Conservation (phyloP, 2,113 vertebrate genomes). For the Felis catus region F.catus_Fca126_mat1.0 CM031421.1:10811501-10812000, state of each 20-base stretch:
- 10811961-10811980: slow-evolving; percentile 32
- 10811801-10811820: slow-evolving; percentile 85
- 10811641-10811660: slow-evolving; percentile 73
- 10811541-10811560: no score
- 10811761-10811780: slow-evolving; percentile 82
- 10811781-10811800: slow-evolving; percentile 75
- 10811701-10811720: slow-evolving; percentile 88
- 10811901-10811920: background rate
- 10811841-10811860: slow-evolving; percentile 48
- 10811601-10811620: slow-evolving; percentile 72
- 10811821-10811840: slow-evolving; percentile 77
- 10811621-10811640: slow-evolving; percentile 77
- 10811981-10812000: background rate
- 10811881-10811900: slow-evolving; percentile 46
- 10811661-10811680: slow-evolving; percentile 87
- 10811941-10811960: slow-evolving; percentile 44
- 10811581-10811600: slow-evolving; percentile 80
- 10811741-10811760: slow-evolving; percentile 81
- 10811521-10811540: no score
- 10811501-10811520: no score
- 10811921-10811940: slow-evolving; percentile 30
- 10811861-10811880: slow-evolving; percentile 65
- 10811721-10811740: slow-evolving; percentile 89
- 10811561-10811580: slow-evolving; percentile 72
- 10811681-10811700: slow-evolving; percentile 87